Evolutionary conservation across 2,113 vertebrate species (phyloP).

Genomic region (Eira barbara): DNA sequence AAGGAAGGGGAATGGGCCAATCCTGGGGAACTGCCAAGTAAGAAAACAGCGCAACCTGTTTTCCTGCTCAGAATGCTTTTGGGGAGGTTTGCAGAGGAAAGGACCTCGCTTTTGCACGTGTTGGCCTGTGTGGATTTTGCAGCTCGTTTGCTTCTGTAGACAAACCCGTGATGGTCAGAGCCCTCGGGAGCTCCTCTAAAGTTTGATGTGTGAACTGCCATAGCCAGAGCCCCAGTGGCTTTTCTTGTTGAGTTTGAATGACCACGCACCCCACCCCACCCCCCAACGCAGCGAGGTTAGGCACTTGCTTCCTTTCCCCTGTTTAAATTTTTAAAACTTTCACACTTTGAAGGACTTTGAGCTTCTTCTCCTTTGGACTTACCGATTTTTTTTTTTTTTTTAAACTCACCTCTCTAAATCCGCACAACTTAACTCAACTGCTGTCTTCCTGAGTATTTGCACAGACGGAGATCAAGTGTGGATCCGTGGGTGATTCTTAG

Average conservation of each 20-base stretch:
- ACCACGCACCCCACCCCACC: no score
- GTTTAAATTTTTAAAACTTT: background rate
- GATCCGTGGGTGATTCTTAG: accelerated
- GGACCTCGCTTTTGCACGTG: background rate
- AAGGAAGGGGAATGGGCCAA: slow-evolving; percentile 83
- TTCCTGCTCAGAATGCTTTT: background rate
- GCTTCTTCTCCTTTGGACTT: background rate
- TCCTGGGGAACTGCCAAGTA: slow-evolving; percentile 94
- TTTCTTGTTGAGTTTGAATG: background rate
- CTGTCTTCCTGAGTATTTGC: background rate
- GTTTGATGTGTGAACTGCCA: accelerated
- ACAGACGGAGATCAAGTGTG: no score
- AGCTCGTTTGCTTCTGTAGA: background rate
- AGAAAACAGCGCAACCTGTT: accelerated
- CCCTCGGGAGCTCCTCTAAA: accelerated
- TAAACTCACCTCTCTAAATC: background rate
- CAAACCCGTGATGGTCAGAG: accelerated
- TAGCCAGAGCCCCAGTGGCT: background rate
- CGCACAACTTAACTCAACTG: no score
- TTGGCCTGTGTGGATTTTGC: background rate
- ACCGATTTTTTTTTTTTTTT: background rate
- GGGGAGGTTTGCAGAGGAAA: background rate
- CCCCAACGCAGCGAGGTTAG: no score
- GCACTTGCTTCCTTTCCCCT: background rate
- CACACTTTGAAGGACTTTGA: no score